Evolutionary conservation across 2,888 invertebrate species (phyloP).

Genomic region (Lycocerus yunnanus): DNA sequence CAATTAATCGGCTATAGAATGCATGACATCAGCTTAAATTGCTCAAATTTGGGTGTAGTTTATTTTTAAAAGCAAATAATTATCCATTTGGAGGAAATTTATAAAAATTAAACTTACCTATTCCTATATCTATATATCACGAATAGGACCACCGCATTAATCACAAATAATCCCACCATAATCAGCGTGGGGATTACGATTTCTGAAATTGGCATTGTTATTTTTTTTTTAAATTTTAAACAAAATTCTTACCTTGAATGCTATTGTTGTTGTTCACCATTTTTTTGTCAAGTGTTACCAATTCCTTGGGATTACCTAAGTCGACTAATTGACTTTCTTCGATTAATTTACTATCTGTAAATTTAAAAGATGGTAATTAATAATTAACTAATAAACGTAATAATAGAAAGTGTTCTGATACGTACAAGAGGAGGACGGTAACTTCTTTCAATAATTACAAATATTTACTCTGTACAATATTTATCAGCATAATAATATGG

Average conservation of each 20-base stretch:
- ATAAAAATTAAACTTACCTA: conserved; percentile 57
- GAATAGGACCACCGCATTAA: conserved; percentile 74
- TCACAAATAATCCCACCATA: conserved; percentile 71
- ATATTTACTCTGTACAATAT: neutral
- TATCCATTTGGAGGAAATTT: neutral
- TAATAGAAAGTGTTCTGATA: neutral
- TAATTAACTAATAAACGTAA: neutral
- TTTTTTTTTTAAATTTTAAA: neutral
- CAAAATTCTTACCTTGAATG: neutral
- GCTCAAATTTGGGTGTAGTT: neutral
- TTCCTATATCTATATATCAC: conserved; percentile 74
- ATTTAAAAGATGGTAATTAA: neutral
- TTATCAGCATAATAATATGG: neutral
- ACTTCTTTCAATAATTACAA: neutral
- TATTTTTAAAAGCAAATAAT: neutral
- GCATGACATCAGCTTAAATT: neutral
- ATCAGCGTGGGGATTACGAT: conserved; percentile 73
- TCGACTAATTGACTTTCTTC: neutral
- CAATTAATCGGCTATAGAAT: neutral
- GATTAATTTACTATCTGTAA: neutral
- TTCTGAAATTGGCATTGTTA: conserved; percentile 59
- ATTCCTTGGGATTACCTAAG: neutral
- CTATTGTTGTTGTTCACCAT: neutral
- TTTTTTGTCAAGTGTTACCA: neutral
- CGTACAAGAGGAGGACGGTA: neutral